These are phyloP conservation scores for Sebastes schlegelii DNA, from an alignment of 2,113 vertebrate genomes.

Conservation along the genomic window DNA sequence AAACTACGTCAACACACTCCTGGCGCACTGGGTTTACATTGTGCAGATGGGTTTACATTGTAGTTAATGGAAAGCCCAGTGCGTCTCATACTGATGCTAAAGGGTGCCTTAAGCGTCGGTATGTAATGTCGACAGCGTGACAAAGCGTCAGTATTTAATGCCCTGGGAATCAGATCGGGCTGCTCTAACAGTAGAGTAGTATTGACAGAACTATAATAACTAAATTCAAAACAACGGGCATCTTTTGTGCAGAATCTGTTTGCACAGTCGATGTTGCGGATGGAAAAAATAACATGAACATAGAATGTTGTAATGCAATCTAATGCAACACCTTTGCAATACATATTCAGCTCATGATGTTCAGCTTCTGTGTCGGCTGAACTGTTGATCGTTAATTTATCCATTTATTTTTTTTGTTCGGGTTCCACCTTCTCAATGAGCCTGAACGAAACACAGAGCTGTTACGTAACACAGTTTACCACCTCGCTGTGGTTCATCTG, in stretches of 20 bases:
- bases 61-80: no score
- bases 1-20: no score
- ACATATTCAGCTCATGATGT: background rate
- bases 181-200: no score
- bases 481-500: background rate
- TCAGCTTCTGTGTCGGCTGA: background rate
- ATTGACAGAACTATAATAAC: background rate
- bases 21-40: no score
- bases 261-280: background rate
- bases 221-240: background rate
- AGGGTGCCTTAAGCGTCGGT: no score
- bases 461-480: constrained; percentile 17
- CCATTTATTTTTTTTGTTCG: background rate
- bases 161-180: no score
- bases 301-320: background rate
- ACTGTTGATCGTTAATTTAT: background rate
- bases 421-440: background rate
- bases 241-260: background rate
- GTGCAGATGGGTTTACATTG: no score
- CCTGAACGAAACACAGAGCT: background rate
- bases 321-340: background rate
- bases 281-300: background rate
- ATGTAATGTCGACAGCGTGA: no score
- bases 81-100: no score
- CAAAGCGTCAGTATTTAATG: no score